These are phyloP conservation scores for Mimumesa dahlbomi DNA, from an alignment of 2,888 invertebrate genomes.

Conservation along the genomic window DNA sequence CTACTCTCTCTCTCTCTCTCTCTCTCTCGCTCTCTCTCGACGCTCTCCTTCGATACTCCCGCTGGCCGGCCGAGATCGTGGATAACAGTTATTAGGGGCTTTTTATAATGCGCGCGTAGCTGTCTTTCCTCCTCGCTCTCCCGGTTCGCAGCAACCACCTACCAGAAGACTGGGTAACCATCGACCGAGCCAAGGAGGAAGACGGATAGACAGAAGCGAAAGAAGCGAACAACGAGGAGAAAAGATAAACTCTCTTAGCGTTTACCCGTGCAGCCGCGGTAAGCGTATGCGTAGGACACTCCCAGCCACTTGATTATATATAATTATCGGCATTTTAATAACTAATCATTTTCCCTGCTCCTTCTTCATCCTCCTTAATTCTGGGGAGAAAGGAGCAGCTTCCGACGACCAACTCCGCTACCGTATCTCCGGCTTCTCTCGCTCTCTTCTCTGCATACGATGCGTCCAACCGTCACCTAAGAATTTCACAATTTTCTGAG, in stretches of 20 bases:
- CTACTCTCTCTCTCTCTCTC: conserved; percentile 26
- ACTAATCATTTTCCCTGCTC: conserved; percentile 79
- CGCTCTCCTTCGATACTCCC: conserved; percentile 48
- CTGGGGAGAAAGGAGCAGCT: conserved; percentile 76
- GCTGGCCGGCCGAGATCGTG: conserved; percentile 74
- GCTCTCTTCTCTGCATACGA: conserved; percentile 22
- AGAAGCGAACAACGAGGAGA: conserved; percentile 3
- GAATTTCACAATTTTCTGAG: background rate
- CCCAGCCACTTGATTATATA: conserved; percentile 79
- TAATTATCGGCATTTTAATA: conserved; percentile 80
- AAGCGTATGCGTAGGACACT: conserved; percentile 76
- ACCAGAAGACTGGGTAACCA: conserved; percentile 51
- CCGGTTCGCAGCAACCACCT: conserved; percentile 66
- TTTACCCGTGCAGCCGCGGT: conserved; percentile 59
- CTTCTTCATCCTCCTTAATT: conserved; percentile 70
- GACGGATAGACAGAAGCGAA: conserved; percentile 8
- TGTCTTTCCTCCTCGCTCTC: conserved; percentile 47
- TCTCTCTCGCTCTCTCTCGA: conserved; percentile 4
- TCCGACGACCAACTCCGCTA: conserved; percentile 77
- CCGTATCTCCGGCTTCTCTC: conserved; percentile 71
- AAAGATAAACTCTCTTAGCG: conserved; percentile 40
- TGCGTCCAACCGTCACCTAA: background rate
- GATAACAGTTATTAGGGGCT: conserved; percentile 80
- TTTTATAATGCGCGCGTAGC: conserved; percentile 78
- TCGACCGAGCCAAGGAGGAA: conserved; percentile 18